These are phyloP conservation scores for Oscheius sp. DNA, from an alignment of 2,888 invertebrate species.

Conservation along the genomic window DNA sequence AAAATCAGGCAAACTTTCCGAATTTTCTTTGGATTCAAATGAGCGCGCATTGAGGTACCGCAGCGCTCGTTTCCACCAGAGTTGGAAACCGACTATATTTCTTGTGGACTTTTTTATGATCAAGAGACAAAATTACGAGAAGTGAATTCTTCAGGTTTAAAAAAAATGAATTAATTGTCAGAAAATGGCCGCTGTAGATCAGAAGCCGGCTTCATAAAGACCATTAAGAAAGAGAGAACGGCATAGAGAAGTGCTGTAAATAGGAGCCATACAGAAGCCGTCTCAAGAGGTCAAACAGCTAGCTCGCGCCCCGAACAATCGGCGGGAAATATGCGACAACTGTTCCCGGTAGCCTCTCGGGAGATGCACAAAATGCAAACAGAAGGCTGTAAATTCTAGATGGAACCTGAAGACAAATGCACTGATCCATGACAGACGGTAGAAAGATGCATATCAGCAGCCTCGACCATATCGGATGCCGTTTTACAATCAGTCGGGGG, in stretches of 20 bases:
- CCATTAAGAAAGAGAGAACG: slow-evolving; percentile 3
- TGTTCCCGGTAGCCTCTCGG: slow-evolving; percentile 3
- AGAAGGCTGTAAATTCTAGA: slow-evolving; percentile 24
- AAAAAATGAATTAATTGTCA: too few species aligned
- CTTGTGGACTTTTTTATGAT: background rate
- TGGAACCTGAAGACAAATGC: slow-evolving; percentile 17
- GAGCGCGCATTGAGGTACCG: too few species aligned
- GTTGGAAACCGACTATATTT: too few species aligned
- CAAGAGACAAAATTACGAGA: background rate
- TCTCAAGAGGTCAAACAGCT: slow-evolving; percentile 34
- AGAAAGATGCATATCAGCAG: slow-evolving; percentile 20
- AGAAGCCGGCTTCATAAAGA: background rate
- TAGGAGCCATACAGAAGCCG: slow-evolving; percentile 29
- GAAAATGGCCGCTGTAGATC: background rate
- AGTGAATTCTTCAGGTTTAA: too few species aligned
- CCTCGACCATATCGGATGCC: slow-evolving; percentile 13
- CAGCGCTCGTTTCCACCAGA: too few species aligned
- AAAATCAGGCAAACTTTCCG: too few species aligned
- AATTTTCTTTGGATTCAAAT: too few species aligned
- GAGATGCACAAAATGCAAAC: slow-evolving; percentile 10
- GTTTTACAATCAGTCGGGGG: slow-evolving; percentile 15
- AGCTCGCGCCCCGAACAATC: slow-evolving; percentile 33
- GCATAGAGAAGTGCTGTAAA: slow-evolving; percentile 29
- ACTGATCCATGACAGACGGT: background rate
- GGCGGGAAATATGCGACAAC: slow-evolving; percentile 25